Percentiles rank a stretch among this genome's conserved stretches.
phyloP scores from a whole-genome alignment of 2,797 vertebrate species.

The Trematomus bernacchii region DNA sequence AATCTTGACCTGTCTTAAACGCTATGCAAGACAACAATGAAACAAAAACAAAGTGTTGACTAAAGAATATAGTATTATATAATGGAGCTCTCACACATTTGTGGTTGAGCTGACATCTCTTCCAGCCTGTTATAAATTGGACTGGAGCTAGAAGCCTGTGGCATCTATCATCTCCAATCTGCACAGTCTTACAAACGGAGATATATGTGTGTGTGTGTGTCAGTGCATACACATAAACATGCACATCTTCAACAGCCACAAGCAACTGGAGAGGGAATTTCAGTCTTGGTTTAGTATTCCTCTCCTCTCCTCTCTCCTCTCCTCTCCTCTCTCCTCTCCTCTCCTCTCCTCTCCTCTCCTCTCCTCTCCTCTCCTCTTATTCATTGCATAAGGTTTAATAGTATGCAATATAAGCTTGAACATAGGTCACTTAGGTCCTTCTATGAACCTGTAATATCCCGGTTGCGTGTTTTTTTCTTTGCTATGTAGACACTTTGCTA shows the following conservation, averaged over 20 bases:
- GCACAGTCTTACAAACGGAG: slow-evolving; percentile 54
- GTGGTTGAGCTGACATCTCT: slow-evolving; percentile 44
- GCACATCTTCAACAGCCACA: slow-evolving; percentile 63
- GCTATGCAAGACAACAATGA: slow-evolving; percentile 22
- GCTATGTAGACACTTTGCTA: slow-evolving; percentile 60
- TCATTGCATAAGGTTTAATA: slow-evolving; percentile 43
- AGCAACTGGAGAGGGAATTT: slow-evolving; percentile 77
- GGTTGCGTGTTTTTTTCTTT: slow-evolving; percentile 48
- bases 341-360: slow-evolving; percentile 11
- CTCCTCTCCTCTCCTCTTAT: slow-evolving; percentile 11
- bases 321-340: neutral
- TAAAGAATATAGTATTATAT: slow-evolving; percentile 16
- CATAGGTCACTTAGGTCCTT: slow-evolving; percentile 37
- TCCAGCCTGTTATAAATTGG: slow-evolving; percentile 55
- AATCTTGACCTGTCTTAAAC: slow-evolving; percentile 30
- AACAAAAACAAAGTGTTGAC: slow-evolving; percentile 14
- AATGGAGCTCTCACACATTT: slow-evolving; percentile 37
- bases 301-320: slow-evolving; percentile 18
- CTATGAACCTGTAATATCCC: slow-evolving; percentile 49
- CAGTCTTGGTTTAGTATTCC: slow-evolving; percentile 60
- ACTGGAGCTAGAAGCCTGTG: slow-evolving; percentile 45
- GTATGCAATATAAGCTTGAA: slow-evolving; percentile 46
- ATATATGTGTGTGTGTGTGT: slow-evolving; percentile 38
- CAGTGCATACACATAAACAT: slow-evolving; percentile 39
- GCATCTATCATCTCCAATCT: slow-evolving; percentile 64